Evolutionary conservation across 1,140 invertebrate species (phyloP).

Genomic region (Bradysia coprophila): DNA sequence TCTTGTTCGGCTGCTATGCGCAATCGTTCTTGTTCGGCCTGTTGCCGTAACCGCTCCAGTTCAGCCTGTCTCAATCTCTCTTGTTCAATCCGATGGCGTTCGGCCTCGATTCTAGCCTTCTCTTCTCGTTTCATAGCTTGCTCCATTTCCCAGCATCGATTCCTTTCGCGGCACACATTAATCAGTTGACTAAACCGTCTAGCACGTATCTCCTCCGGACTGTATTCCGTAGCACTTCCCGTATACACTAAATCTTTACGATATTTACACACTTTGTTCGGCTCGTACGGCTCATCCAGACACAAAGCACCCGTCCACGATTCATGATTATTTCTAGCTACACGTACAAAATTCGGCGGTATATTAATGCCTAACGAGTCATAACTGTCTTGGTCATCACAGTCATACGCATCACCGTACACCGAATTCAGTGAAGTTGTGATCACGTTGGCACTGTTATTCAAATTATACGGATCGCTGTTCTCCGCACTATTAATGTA

Average conservation of each 20-base stretch:
- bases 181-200: conserved; percentile 4
- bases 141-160: conserved; percentile 2
- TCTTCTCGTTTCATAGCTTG: conserved; percentile 7
- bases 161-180: conserved; percentile 6
- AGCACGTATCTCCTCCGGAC: conserved; percentile 16
- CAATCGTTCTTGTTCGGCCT: not conserved
- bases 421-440: conserved; percentile 8
- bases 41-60: not conserved
- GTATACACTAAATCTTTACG: conserved; percentile 19
- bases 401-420: conserved; percentile 3
- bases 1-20: not conserved
- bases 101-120: conserved; percentile 7
- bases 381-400: not conserved
- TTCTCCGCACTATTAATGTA: not conserved
- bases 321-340: conserved; percentile 19
- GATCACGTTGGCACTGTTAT: conserved; percentile 4
- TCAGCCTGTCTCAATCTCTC: not conserved
- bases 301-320: conserved; percentile 20
- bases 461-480: not conserved
- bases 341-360: conserved; percentile 17
- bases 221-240: conserved; percentile 14
- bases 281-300: conserved; percentile 21
- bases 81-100: conserved; percentile 3
- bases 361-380: conserved; percentile 2
- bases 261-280: conserved; percentile 17